These are phyloP conservation scores for Prosopocoilus inquinatus DNA, from an alignment of 2,888 invertebrate genomes.

Conservation along the genomic window DNA sequence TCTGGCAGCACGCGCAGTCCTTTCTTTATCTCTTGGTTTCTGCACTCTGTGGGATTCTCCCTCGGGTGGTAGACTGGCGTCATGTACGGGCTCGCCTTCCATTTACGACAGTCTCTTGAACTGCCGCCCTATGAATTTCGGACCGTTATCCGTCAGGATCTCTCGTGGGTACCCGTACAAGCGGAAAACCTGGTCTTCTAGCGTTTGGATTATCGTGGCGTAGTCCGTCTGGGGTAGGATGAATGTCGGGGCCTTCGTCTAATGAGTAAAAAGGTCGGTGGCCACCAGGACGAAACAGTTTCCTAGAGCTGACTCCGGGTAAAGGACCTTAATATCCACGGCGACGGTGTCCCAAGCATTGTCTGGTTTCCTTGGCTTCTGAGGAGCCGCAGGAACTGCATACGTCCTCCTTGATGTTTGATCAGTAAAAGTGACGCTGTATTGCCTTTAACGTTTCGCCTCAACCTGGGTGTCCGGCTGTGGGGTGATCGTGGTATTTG, in stretches of 20 bases:
- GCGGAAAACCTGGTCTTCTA: conserved; percentile 20
- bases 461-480: conserved; percentile 15
- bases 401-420: not conserved
- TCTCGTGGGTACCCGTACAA: conserved; percentile 17
- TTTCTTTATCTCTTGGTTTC: conserved; percentile 33
- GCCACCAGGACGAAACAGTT: conserved; percentile 24
- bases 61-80: conserved; percentile 29
- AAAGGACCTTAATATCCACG: conserved; percentile 20
- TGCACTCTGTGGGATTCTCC: conserved; percentile 28
- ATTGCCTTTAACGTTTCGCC: conserved; percentile 15
- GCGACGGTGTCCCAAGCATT: conserved; percentile 18
- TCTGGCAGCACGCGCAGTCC: conserved; percentile 12
- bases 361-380: conserved; percentile 11
- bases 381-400: conserved; percentile 9
- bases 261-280: conserved; percentile 28
- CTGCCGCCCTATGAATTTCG: conserved; percentile 4
- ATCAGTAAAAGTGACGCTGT: conserved; percentile 3
- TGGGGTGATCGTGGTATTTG: conserved; percentile 4
- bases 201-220: not conserved
- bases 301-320: conserved; percentile 15
- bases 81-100: conserved; percentile 24
- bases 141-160: conserved; percentile 20
- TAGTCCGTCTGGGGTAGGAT: conserved; percentile 13
- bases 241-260: conserved; percentile 31
- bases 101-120: conserved; percentile 14